These are phyloP conservation scores for Menidia menidia DNA, from an alignment of 2,797 vertebrate species.

Conservation along the genomic window DNA sequence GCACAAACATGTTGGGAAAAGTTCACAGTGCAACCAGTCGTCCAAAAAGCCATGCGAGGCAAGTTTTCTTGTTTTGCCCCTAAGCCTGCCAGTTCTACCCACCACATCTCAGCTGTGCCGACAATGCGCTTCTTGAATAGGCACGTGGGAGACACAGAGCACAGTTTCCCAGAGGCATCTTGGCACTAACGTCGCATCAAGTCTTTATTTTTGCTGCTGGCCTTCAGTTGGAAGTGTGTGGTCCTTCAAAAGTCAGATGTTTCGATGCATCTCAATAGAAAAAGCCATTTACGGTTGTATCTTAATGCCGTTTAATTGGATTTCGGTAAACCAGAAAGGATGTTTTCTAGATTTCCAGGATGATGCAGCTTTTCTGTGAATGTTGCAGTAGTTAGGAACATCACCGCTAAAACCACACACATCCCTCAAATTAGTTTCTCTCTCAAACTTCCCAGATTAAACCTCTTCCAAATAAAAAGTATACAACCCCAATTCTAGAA, in stretches of 20 bases:
- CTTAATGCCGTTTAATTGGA: constrained; percentile 51
- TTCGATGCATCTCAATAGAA: constrained; percentile 50
- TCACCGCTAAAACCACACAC: constrained; percentile 51
- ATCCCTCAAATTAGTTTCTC: constrained; percentile 28
- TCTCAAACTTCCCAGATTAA: constrained; percentile 28
- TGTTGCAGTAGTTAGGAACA: constrained; percentile 39
- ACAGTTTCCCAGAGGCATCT: constrained; percentile 61
- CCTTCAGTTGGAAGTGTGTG: constrained; percentile 45
- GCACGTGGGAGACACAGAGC: constrained; percentile 53
- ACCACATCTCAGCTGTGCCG: constrained; percentile 47
- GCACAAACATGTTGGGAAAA: constrained; percentile 1
- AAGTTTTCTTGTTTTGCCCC: constrained; percentile 27
- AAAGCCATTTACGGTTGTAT: constrained; percentile 41
- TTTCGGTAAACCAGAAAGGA: constrained; percentile 63
- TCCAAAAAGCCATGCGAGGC: constrained; percentile 28
- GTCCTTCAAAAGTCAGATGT: constrained; percentile 58
- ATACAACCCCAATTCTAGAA: too few relatives aligned
- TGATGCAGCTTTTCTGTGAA: constrained; percentile 46
- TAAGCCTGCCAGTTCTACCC: constrained; percentile 42
- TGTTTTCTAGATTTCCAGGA: constrained; percentile 57
- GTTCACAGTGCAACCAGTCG: constrained; percentile 13
- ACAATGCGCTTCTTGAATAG: constrained; percentile 43
- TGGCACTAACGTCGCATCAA: constrained; percentile 47
- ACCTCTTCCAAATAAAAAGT: constrained; percentile 25
- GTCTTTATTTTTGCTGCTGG: constrained; percentile 41